Evolutionary conservation across 2,888 invertebrate genomes (phyloP).

Genomic region (Thecocarcelia acutangulata): DNA sequence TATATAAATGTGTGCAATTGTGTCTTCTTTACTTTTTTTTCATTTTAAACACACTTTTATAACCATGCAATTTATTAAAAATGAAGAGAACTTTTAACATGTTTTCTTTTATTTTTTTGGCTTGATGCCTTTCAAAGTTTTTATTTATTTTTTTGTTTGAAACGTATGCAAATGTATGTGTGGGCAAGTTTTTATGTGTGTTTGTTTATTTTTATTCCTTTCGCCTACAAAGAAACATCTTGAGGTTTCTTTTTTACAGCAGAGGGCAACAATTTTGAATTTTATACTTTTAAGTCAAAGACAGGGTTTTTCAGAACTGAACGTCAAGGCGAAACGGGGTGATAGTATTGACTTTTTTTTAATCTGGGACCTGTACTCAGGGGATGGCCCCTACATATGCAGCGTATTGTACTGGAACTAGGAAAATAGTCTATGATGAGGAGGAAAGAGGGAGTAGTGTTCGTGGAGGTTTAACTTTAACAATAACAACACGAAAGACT

Average conservation of each 20-base stretch:
- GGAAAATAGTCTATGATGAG: no score
- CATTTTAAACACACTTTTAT: conserved; percentile 51
- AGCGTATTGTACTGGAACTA: no score
- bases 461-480: no score
- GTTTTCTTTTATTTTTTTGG: conserved; percentile 42
- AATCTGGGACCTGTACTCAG: no score
- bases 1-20: conserved; percentile 9
- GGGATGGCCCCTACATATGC: no score
- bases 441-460: no score
- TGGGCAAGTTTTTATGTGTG: conserved; percentile 3
- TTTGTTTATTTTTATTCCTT: conserved; percentile 5
- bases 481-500: no score
- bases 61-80: conserved; percentile 61
- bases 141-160: conserved; percentile 5
- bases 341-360: no score
- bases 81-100: conserved; percentile 57
- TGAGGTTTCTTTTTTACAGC: conserved; percentile 33
- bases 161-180: neutral
- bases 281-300: neutral
- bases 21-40: conserved; percentile 4
- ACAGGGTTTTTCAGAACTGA: no score
- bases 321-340: no score
- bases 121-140: conserved; percentile 50
- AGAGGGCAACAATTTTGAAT: neutral
- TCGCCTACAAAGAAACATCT: conserved; percentile 24